Conservation (phyloP, 2,797 vertebrate genomes). For the Sebastes steindachneri region DNA sequence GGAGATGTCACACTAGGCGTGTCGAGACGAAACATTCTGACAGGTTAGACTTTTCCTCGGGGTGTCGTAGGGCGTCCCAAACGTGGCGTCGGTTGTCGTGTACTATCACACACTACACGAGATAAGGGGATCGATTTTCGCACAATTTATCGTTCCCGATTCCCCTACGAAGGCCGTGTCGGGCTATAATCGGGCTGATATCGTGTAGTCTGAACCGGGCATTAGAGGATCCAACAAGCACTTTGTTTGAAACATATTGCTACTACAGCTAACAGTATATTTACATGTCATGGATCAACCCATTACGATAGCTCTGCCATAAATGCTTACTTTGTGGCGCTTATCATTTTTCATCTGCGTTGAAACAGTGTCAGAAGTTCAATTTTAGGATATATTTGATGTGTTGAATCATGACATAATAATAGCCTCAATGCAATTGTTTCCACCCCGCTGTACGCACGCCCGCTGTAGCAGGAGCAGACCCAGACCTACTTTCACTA, state of each 20-base stretch:
- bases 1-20: no score
- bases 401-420: conserved; percentile 25
- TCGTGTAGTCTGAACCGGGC: no score
- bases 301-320: neutral
- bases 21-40: no score
- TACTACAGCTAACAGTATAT: neutral
- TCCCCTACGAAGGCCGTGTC: no score
- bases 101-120: no score
- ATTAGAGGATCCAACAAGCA: neutral
- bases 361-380: neutral
- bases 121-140: no score
- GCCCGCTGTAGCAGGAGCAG: conserved; percentile 23
- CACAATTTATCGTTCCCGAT: no score
- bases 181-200: no score
- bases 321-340: neutral
- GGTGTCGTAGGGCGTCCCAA: no score
- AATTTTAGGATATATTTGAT: neutral
- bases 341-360: neutral
- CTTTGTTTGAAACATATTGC: neutral
- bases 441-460: conserved; percentile 17
- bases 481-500: conserved; percentile 67
- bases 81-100: no score
- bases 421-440: conserved; percentile 5
- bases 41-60: no score
- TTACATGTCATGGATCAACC: neutral